A percentile compares a stretch with the other conserved stretches of the same genome.
phyloP scores from a whole-genome alignment of 2,113 vertebrate genomes.

The Nothocercus julius region DNA sequence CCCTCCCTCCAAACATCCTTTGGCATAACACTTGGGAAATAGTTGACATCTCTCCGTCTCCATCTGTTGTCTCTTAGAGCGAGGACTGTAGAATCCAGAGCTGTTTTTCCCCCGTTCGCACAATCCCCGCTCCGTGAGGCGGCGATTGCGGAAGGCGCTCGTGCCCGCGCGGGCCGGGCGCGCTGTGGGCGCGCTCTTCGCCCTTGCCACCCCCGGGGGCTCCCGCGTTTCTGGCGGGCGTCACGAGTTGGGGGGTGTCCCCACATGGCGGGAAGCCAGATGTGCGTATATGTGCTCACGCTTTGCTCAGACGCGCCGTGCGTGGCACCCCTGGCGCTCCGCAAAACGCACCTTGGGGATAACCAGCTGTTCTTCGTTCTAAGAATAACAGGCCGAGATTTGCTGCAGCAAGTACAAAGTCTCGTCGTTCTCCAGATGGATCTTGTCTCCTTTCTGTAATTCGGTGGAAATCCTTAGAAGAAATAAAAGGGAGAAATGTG shows the following conservation, averaged over 20 bases:
- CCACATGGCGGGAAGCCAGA: neutral
- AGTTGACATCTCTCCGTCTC: conserved; percentile 1
- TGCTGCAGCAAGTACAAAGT: neutral
- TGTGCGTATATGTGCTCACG: neutral
- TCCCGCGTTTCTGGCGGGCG: neutral
- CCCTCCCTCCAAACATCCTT: conserved; percentile 32
- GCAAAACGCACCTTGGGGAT: neutral
- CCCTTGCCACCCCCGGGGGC: neutral
- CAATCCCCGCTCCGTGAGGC: neutral
- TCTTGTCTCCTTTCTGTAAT: neutral
- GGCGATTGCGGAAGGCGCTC: neutral
- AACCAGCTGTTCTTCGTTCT: neutral
- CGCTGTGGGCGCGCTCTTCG: neutral
- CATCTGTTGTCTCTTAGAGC: conserved; percentile 28
- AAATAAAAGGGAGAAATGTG: neutral
- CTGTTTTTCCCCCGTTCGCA: neutral
- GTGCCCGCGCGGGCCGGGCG: neutral
- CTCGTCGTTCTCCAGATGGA: neutral
- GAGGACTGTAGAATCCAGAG: conserved; percentile 23
- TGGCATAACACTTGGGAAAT: neutral
- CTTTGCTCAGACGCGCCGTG: neutral
- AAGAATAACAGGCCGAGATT: neutral
- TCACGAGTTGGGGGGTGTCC: neutral
- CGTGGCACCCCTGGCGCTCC: neutral
- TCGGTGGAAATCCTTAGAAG: neutral